phyloP scores from a whole-genome alignment of 2,113 vertebrate species.

The Psophia crepitans region DNA sequence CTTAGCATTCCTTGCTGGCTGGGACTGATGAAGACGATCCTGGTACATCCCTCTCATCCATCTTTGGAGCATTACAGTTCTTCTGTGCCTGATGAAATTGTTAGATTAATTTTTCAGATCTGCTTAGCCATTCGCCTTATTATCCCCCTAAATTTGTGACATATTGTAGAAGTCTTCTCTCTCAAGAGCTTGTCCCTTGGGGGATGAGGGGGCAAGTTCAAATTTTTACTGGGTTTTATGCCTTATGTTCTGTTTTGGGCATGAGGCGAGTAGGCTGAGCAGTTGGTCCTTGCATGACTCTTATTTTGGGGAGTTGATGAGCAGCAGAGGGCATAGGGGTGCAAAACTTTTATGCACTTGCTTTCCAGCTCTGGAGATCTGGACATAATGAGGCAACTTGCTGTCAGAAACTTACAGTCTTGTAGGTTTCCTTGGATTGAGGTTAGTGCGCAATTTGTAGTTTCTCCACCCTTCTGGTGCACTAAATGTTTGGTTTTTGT shows the following conservation, averaged over 20 bases:
- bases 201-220: background rate
- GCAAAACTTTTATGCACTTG: constrained; percentile 59
- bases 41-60: background rate
- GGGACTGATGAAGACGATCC: background rate
- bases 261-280: background rate
- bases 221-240: background rate
- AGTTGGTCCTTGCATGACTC: constrained; percentile 33
- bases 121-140: background rate
- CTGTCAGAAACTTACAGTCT: constrained; percentile 44
- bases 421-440: constrained; percentile 63
- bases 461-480: constrained; percentile 41
- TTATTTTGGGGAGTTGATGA: constrained; percentile 31
- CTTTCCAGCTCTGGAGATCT: constrained; percentile 61
- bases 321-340: constrained; percentile 26
- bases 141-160: background rate
- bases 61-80: background rate
- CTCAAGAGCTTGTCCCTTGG: background rate
- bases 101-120: background rate
- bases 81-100: background rate
- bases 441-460: constrained; percentile 44
- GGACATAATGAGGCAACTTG: constrained; percentile 56
- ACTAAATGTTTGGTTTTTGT: constrained; percentile 12
- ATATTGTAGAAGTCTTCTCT: background rate
- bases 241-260: background rate
- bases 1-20: background rate